phyloP scores from a whole-genome alignment of 2,113 vertebrate species.

The Chaenogobius annularis region DNA sequence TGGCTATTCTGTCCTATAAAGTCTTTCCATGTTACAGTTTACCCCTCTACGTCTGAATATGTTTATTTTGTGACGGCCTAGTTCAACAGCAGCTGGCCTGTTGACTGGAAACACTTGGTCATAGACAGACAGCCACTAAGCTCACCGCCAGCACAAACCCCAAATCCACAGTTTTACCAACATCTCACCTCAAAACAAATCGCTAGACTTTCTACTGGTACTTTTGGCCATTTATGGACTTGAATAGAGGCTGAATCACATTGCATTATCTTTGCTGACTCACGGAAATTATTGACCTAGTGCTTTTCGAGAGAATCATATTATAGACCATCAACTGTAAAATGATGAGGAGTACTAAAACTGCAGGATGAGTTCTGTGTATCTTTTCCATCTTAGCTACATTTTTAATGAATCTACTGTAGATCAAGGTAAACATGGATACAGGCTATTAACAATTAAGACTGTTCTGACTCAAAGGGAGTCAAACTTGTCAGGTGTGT shows the following conservation, averaged over 20 bases:
- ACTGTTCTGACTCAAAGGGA: background rate
- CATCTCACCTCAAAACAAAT: constrained; percentile 19
- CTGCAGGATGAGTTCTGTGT: background rate
- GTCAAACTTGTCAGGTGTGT: background rate
- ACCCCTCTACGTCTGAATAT: constrained; percentile 6
- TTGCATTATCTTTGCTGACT: constrained; percentile 5
- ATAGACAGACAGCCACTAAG: constrained; percentile 25
- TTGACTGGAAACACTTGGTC: constrained; percentile 62
- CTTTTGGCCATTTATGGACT: constrained; percentile 40
- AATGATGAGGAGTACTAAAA: background rate
- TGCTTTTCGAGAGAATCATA: constrained; percentile 18
- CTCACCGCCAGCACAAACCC: constrained; percentile 31
- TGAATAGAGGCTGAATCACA: constrained; percentile 20
- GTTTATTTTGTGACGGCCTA: constrained; percentile 23
- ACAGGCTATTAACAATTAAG: background rate
- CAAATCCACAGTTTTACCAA: background rate
- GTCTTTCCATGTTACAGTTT: background rate
- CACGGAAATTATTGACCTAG: background rate
- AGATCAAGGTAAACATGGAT: background rate
- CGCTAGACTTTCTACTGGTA: background rate
- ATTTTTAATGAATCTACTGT: background rate
- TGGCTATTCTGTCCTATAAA: background rate
- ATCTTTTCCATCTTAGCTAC: background rate
- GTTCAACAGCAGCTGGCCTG: constrained; percentile 54
- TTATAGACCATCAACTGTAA: background rate